Evolutionary conservation across 2,113 vertebrate genomes (phyloP).

Genomic region (Erythrocebus patas): DNA sequence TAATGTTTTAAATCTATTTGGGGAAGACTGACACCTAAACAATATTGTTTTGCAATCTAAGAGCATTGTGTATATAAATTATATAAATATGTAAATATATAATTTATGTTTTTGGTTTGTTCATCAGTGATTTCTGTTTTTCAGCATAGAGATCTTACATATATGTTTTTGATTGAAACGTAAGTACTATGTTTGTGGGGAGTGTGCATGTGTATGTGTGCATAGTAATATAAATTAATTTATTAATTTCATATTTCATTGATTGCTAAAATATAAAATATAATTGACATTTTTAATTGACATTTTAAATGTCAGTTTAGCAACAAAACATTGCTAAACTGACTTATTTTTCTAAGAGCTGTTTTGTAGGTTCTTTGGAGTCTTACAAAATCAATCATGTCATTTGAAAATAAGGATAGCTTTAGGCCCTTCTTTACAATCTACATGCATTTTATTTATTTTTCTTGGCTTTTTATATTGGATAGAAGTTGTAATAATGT

Average conservation of each 20-base stretch:
- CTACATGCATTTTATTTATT: neutral
- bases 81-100: neutral
- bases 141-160: neutral
- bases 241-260: neutral
- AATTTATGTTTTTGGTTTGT: neutral
- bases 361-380: neutral
- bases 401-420: neutral
- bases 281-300: neutral
- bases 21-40: neutral
- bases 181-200: rapidly evolving
- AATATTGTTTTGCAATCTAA: neutral
- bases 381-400: neutral
- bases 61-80: neutral
- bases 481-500: neutral
- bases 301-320: neutral
- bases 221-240: neutral
- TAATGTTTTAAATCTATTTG: neutral
- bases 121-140: neutral
- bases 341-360: neutral
- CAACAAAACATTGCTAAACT: neutral
- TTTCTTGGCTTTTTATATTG: neutral
- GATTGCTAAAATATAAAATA: neutral
- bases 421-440: neutral
- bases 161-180: neutral
- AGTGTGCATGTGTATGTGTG: neutral